A percentile compares a stretch with the other conserved stretches of the same genome.
These are phyloP conservation scores for Busseola fusca DNA, from an alignment of 2,888 invertebrate species.

Conservation along the genomic window DNA sequence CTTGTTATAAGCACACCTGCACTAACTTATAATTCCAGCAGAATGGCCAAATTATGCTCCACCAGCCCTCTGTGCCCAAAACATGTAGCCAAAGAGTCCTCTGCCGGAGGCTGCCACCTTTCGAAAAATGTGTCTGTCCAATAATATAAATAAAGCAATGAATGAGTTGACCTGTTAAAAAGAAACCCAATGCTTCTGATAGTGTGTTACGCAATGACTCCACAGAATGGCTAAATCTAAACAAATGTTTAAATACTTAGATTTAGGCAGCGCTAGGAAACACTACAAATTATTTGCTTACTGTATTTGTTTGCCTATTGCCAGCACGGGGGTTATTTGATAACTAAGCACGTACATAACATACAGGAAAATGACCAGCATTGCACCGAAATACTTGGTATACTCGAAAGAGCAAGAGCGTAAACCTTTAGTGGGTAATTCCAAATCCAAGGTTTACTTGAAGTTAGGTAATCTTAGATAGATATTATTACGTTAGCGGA, in stretches of 20 bases:
- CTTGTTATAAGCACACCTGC: not conserved
- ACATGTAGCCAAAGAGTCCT: not conserved
- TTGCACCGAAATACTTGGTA: not conserved
- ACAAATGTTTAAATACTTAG: not conserved
- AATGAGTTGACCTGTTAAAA: too few species aligned
- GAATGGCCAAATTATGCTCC: not conserved
- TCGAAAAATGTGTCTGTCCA: too few species aligned
- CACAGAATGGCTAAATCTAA: not conserved
- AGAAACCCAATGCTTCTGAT: too few species aligned
- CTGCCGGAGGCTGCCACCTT: too few species aligned
- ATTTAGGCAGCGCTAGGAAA: not conserved
- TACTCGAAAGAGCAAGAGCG: constrained; percentile 3
- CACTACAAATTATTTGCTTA: not conserved
- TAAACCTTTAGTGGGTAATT: not conserved
- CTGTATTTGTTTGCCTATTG: not conserved
- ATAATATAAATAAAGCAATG: too few species aligned
- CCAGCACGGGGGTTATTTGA: constrained; percentile 3
- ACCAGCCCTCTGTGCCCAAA: not conserved
- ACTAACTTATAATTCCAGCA: not conserved
- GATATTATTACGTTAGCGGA: not conserved
- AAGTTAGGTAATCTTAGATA: not conserved
- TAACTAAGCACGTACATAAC: not conserved
- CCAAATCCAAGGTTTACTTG: not conserved
- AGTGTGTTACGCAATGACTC: too few species aligned
- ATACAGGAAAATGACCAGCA: not conserved